phyloP scores from a whole-genome alignment of 2,888 invertebrate species.

The Poecilobothrus nobilitatus region DNA sequence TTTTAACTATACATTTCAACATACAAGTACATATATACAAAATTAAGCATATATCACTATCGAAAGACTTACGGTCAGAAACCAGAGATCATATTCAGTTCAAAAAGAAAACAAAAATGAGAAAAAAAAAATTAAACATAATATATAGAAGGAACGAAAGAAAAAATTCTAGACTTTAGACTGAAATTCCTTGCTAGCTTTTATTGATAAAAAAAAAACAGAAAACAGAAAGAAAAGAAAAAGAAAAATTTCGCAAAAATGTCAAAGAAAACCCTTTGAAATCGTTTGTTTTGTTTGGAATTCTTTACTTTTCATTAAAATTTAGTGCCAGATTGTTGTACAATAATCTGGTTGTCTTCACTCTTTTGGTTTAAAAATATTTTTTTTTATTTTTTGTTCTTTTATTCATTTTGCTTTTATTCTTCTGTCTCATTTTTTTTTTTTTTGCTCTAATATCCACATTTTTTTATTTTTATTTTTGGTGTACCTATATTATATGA shows the following conservation, averaged over 20 bases:
- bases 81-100: slow-evolving; percentile 6
- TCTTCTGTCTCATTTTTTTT: too few relatives aligned
- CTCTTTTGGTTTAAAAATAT: neutral
- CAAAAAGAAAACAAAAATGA: neutral
- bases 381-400: neutral
- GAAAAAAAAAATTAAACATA: neutral
- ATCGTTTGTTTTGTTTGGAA: neutral
- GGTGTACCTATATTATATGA: too few relatives aligned
- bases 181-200: neutral
- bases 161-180: neutral
- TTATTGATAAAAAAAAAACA: neutral
- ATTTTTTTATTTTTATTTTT: neutral
- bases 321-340: neutral
- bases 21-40: too few relatives aligned
- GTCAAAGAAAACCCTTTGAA: neutral
- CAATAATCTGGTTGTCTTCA: slow-evolving; percentile 6
- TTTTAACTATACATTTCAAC: too few relatives aligned
- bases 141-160: neutral
- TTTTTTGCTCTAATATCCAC: too few relatives aligned
- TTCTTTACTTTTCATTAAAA: neutral
- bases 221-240: too few relatives aligned
- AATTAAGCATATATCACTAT: neutral
- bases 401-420: neutral
- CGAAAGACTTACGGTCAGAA: neutral
- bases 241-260: neutral